Evolutionary conservation across 2,888 invertebrate species (phyloP).

Genomic region (Aporophyla lueneburgensis): DNA sequence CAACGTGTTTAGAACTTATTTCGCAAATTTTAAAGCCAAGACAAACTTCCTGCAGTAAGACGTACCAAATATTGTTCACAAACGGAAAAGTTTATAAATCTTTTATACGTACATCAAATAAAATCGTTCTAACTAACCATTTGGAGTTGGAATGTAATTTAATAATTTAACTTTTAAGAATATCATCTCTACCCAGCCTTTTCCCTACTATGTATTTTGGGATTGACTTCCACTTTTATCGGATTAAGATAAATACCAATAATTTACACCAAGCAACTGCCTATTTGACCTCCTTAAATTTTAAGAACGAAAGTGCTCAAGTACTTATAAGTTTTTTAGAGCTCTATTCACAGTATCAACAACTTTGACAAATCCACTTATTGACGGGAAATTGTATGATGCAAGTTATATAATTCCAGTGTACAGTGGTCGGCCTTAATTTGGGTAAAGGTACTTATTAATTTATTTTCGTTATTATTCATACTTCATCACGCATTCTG

Average conservation of each 20-base stretch:
- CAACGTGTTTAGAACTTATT: too few species aligned
- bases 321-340: neutral
- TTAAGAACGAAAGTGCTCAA: neutral
- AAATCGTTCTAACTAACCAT: neutral
- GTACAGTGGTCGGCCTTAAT: constrained; percentile 74
- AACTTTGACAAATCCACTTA: constrained; percentile 41
- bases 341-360: neutral
- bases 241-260: too few species aligned
- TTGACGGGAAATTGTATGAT: constrained; percentile 55
- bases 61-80: neutral
- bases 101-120: neutral
- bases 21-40: neutral
- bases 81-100: neutral
- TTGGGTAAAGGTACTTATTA: constrained; percentile 83
- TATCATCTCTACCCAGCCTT: too few species aligned
- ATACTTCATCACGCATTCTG: constrained; percentile 71
- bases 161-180: too few species aligned
- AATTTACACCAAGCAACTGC: too few species aligned
- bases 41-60: neutral
- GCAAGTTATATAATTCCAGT: constrained; percentile 66
- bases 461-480: constrained; percentile 74
- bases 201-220: too few species aligned
- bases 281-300: too few species aligned
- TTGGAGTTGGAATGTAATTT: too few species aligned
- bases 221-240: too few species aligned